Conservation (phyloP, 2,888 invertebrate species). For the Ptilodon capucinus region DNA sequence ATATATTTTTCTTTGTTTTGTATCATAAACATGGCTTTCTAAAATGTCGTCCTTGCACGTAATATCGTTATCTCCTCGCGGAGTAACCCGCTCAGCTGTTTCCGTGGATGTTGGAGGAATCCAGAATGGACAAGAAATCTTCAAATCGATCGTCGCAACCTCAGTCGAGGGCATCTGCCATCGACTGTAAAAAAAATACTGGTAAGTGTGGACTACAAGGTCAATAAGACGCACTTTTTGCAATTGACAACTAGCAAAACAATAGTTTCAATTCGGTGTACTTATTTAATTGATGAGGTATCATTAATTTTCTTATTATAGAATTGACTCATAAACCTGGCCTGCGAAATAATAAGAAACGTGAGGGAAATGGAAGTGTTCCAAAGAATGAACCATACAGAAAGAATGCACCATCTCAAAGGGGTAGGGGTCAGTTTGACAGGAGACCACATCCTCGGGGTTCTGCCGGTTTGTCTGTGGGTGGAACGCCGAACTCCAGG, state of each 20-base stretch:
- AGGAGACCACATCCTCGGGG: constrained; percentile 87
- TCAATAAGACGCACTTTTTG: constrained; percentile 23
- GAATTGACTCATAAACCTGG: constrained; percentile 83
- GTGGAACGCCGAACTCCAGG: constrained; percentile 89
- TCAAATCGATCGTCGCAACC: constrained; percentile 86
- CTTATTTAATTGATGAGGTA: no score
- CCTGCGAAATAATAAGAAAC: constrained; percentile 85
- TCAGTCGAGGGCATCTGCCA: constrained; percentile 86
- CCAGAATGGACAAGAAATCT: constrained; percentile 90
- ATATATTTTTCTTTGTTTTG: constrained; percentile 80
- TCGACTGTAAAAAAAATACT: constrained; percentile 89
- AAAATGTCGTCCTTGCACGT: constrained; percentile 89
- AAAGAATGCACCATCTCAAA: constrained; percentile 86
- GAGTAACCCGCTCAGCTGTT: constrained; percentile 83
- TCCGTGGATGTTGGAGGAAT: constrained; percentile 81
- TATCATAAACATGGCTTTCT: constrained; percentile 90
- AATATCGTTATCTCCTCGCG: constrained; percentile 87
- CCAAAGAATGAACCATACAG: constrained; percentile 85
- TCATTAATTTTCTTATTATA: constrained; percentile 34
- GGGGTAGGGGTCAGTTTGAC: constrained; percentile 86
- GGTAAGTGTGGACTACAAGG: constrained; percentile 76
- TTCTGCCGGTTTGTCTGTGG: constrained; percentile 71
- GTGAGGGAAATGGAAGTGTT: constrained; percentile 82
- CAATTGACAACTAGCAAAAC: neutral
- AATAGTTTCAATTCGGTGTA: no score